A percentile compares a stretch with the other conserved stretches of the same genome.
These are phyloP conservation scores for Nemurella pictetii DNA, from an alignment of 2,888 invertebrate genomes.

Conservation along the genomic window DNA sequence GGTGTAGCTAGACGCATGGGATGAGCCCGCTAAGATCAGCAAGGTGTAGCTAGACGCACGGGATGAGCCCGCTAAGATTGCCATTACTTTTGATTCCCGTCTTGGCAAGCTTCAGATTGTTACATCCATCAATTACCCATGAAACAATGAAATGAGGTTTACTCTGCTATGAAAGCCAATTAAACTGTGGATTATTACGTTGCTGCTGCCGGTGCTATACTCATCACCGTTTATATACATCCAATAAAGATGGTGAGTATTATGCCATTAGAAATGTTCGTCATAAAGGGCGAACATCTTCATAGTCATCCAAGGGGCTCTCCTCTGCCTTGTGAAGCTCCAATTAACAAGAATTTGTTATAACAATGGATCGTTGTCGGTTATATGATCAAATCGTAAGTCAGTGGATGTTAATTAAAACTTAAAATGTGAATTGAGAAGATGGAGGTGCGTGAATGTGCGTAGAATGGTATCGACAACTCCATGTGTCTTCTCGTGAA, in stretches of 20 bases:
- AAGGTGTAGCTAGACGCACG: too few species aligned
- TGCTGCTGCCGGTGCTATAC: not conserved
- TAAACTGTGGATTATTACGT: not conserved
- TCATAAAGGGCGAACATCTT: not conserved
- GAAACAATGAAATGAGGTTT: conserved; percentile 2
- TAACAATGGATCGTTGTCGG: not conserved
- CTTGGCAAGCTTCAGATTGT: not conserved
- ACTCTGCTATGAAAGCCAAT: not conserved
- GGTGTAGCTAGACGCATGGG: too few species aligned
- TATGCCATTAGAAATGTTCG: not conserved
- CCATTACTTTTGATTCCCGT: not conserved
- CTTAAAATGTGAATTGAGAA: too few species aligned
- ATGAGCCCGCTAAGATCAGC: too few species aligned
- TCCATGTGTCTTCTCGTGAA: too few species aligned
- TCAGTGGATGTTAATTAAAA: not conserved
- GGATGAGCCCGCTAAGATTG: too few species aligned
- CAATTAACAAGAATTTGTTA: not conserved
- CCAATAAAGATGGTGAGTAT: not conserved
- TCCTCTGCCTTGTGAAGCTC: not conserved
- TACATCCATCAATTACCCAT: conserved; percentile 1
- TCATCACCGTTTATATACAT: not conserved
- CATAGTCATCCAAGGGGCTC: not conserved
- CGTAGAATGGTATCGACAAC: too few species aligned
- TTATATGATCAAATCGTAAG: not conserved
- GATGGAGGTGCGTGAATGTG: too few species aligned